phyloP scores from a whole-genome alignment of 2,113 vertebrate species.

The Cromileptes altivelis region DNA sequence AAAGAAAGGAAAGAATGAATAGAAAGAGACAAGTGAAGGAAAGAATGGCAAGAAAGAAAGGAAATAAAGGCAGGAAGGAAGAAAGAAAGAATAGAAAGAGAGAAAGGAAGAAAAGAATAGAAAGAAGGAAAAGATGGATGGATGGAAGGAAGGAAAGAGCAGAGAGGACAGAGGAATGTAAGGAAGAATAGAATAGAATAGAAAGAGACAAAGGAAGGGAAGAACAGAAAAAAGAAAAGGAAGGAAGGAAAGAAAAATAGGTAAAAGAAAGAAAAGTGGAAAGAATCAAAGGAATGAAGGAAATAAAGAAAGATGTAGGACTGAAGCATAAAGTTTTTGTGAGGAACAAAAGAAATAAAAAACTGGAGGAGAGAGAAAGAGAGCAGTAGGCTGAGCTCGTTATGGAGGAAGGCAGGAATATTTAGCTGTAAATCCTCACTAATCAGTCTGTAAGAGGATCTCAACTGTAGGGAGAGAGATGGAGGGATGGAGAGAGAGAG shows the following conservation, averaged over 20 bases:
- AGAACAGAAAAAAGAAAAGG: neutral
- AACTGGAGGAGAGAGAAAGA: neutral
- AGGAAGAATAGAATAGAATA: neutral
- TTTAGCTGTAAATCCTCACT: constrained; percentile 74
- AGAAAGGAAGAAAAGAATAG: neutral
- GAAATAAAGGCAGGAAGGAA: too few species aligned
- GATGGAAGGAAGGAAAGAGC: neutral
- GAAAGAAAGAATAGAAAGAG: neutral
- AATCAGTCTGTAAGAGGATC: constrained; percentile 76
- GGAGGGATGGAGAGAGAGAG: neutral
- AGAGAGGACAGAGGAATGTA: neutral
- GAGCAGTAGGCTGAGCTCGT: constrained; percentile 48
- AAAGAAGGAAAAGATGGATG: too few species aligned
- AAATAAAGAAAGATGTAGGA: neutral
- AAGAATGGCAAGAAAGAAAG: neutral
- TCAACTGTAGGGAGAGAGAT: neutral
- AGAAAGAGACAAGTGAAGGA: neutral
- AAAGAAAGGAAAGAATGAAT: neutral
- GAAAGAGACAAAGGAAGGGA: neutral
- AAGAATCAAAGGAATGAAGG: neutral
- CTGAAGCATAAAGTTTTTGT: neutral
- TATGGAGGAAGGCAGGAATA: constrained; percentile 57
- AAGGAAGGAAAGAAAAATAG: neutral
- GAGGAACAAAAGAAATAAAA: neutral
- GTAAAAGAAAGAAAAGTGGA: neutral